Evolutionary conservation across 2,797 vertebrate genomes (phyloP), one percentile per base, ranked within the genome.

Genomic region (Eulemur rubriventer): DNA sequence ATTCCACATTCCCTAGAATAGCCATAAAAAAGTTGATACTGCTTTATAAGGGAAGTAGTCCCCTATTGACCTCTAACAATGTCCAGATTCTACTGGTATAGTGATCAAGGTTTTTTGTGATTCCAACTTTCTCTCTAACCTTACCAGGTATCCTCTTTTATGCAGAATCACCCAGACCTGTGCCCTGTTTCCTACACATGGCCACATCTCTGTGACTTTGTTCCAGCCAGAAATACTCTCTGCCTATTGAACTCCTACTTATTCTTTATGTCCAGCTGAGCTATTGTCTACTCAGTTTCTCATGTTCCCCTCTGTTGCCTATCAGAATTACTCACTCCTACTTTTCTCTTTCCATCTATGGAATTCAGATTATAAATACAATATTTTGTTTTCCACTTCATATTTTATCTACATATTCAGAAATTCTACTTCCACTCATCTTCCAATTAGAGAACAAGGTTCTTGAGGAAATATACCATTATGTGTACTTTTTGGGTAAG

Each of bases 381-480:
- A n/a, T 43, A 33, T 41, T 65, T 59, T 70, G 4, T 78, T 79
- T 92, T 88, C 18, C 26, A 78, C 13, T 70, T 91, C 93, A 59
- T 95, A 84, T 67, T 82, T 95, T 89, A 70, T 11, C 5, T 63
- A 67, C 1, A 91, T 78, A 63, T 75, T 95, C 70, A 73, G 13
- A 91, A 79, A 83, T 55, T 52, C 16, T 55, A 33, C 14, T 76
- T 89, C 4, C 3, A 69, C 7, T 93, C 59, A 78, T 55, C 26
- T 35, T 33, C 14, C 48, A 92, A 20, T 41, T 48, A 82, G 18
- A 24, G 55, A 88, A 82, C 57, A 69, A 48, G 9, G 13, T 73
- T 93, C 14, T 41, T 30, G 13, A 73, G 50, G 72, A 81, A 35
- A 33, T 65, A 50, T 48, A 80, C 24, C 10, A 61, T 20, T 88